A percentile compares a stretch with the other conserved stretches of the same genome.
phyloP scores from a whole-genome alignment of 2,113 vertebrate genomes.

The Paramormyrops kingsleyae region DNA sequence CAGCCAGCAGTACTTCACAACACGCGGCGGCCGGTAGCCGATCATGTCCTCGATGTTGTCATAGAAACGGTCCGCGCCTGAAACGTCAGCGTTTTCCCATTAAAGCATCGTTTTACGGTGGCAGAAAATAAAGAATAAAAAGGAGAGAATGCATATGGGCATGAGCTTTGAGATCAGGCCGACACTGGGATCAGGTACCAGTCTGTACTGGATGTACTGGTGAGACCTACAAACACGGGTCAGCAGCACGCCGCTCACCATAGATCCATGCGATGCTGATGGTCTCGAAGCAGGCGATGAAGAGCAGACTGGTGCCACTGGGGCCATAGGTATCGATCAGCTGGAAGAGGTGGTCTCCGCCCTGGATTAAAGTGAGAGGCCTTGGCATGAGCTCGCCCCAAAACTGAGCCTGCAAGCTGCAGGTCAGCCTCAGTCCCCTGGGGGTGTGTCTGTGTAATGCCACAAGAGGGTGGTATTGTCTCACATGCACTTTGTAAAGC shows the following conservation, averaged over 20 bases:
- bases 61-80: slow-evolving; percentile 65
- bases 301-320: slow-evolving; percentile 44
- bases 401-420: background rate
- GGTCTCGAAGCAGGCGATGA: slow-evolving; percentile 52
- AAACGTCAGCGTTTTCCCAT: slow-evolving; percentile 15
- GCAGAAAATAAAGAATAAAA: background rate
- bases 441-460: background rate
- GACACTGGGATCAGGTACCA: background rate
- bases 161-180: background rate
- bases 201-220: background rate
- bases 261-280: slow-evolving; percentile 57
- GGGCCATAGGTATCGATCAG: slow-evolving; percentile 49
- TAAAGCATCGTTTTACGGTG: background rate
- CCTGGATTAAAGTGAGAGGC: slow-evolving; percentile 36
- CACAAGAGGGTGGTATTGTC: background rate
- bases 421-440: background rate
- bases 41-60: slow-evolving; percentile 72
- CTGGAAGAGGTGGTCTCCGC: slow-evolving; percentile 48
- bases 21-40: slow-evolving; percentile 49
- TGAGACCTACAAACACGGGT: background rate
- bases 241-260: slow-evolving; percentile 39
- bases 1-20: slow-evolving; percentile 69
- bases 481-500: background rate
- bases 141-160: background rate
- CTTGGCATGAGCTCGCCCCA: background rate